Base-by-base conservation (phyloP, 2,113 vertebrate species). In the Toxotes chatareus region DNA sequence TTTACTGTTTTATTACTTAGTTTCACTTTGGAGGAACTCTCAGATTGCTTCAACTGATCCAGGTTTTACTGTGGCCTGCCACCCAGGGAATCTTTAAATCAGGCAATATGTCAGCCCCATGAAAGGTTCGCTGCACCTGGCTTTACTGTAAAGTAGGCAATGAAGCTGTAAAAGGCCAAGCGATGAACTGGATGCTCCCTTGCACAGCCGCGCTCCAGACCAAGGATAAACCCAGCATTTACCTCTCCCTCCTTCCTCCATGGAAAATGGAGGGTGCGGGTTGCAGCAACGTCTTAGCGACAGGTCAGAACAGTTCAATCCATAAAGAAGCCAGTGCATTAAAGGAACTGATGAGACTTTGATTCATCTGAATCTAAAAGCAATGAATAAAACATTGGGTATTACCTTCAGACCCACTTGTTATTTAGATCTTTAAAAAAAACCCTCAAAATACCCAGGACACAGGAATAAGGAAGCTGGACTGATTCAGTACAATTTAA, bases 371-470 rank as follows among this genome's bases (percentile, higher is more conserved):
- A 72, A 78, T 82, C 34, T 60, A 57, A 82, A 84, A 36, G 62
- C n/a, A 34, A 87, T 92, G 92, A 94, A 94, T 92, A 90, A 93
- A 92, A 87, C 82, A 91, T 87, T 21, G 23, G 77, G 77, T 49
- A 65, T 88, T 80, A 87, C 44, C 73, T 53, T 44, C 46, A 77
- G 68, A 84, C 79, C 75, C 40, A 66, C 62, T 80, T 65, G 11
- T 73, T 81, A 66, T 76, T 72, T 55, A 78, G 57, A 77, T 82
- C n/a, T 82, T 27, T 27, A 27, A 27, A 27, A 27, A 44, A 61
- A 31, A 34, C 1, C 27, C 27, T 19, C 31, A 60, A 73, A 67
- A 67, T 31, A 55, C 1, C 4, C 14, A 44, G 46, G 47, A 73
- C 8, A 73, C 42, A 75, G 34, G 1, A 42, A 10, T 1, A 11